phyloP scores from a whole-genome alignment of 2,888 invertebrate species.

The Macrosiphum euphorbiae region DNA sequence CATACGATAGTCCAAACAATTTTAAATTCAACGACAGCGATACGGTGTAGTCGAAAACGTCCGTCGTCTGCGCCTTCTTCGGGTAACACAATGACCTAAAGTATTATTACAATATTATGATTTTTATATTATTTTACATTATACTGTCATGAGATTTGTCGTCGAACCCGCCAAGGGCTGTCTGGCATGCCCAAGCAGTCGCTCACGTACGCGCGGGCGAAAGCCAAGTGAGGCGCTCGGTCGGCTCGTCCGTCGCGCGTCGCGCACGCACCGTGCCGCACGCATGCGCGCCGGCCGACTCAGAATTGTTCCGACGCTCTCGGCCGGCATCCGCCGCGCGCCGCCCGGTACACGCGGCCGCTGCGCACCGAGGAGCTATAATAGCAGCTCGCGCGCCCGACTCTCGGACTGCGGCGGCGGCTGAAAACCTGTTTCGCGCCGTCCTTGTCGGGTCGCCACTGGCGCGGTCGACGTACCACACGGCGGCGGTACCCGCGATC shows the following conservation, averaged over 20 bases:
- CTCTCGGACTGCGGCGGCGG: constrained; percentile 23
- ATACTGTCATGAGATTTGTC: not conserved
- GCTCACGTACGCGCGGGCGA: not conserved
- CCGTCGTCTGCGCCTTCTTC: not conserved
- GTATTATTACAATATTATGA: too few relatives aligned
- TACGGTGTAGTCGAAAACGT: not conserved
- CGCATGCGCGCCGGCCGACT: not conserved
- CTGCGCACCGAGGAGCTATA: not conserved
- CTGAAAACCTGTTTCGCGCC: constrained; percentile 60
- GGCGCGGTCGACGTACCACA: constrained; percentile 37
- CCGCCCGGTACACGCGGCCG: constrained; percentile 1
- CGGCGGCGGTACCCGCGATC: constrained; percentile 45
- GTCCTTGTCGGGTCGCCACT: constrained; percentile 62
- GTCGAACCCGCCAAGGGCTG: not conserved
- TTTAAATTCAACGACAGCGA: not conserved
- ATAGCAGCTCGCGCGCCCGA: constrained; percentile 40
- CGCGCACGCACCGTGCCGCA: not conserved
- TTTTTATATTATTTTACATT: too few relatives aligned
- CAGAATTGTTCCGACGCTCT: not conserved
- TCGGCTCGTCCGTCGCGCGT: not conserved
- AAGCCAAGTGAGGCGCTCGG: not conserved
- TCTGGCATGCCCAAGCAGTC: too few relatives aligned
- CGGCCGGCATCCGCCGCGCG: not conserved
- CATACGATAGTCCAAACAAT: not conserved
- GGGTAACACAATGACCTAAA: not conserved